Evolutionary conservation across 1,140 invertebrate genomes (phyloP), one percentile per base, ranked within the genome.

Genomic region (Cydia amplana): DNA sequence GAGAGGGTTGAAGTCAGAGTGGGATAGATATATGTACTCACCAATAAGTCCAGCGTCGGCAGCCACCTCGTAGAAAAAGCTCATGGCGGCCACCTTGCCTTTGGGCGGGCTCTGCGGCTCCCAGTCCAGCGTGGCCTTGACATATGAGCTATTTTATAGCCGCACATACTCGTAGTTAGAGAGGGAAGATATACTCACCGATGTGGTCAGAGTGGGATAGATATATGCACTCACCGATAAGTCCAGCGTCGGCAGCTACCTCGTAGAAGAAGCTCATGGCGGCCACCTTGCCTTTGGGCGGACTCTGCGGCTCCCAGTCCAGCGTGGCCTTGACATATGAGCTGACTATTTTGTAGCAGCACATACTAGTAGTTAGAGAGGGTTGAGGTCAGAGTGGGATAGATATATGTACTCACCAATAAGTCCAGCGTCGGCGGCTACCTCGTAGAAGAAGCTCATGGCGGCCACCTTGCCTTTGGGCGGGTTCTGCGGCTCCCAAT

Each of bases 191-290:
- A 9, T n/a, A 78, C 79, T 88, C 78, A 95, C 95, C 95, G 36
- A 6, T 10, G 1, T 40, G 36, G 36, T 10, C 36, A 40, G 36
- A 40, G 36, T 40, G 43, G 14, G 43, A 12, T 16, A 67, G 18
- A 12, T 49, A 49, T 32, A 6, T 32, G 32, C 4, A 78, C 79
- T 88, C 78, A 95, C 95, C 95, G 74, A 97, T 96, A 28, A 97
- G 92, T 9, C 95, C 96, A n/a, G 76, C 95, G 91, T 99, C 98
- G 0, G 95, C 95, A 20, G 97, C 97, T 74, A 97, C 93, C 83
- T 99, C 98, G 90, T 96, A 99, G 90, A 98, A 99, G 91, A 99
- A n/a, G n/a, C n/a, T 98, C 92, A 99, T 98, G 6, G 97, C 96
- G 80, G 79, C 98, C 94, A 79, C 95, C 89, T 78, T 94, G 94